phyloP scores from a whole-genome alignment of 2,888 invertebrate genomes.

The Strigamia crassipes region DNA sequence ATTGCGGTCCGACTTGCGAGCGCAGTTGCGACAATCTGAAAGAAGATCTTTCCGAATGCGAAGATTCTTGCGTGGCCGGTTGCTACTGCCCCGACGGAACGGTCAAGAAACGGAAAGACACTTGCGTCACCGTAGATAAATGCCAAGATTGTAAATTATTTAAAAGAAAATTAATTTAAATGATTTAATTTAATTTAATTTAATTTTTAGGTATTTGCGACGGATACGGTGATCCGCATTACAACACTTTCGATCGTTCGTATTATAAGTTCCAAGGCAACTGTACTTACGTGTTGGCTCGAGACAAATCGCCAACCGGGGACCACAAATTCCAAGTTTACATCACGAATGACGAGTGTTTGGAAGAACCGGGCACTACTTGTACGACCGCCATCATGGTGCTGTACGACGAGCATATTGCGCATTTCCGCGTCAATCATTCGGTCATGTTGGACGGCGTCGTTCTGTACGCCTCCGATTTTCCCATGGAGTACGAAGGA shows the following conservation, averaged over 20 bases:
- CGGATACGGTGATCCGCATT: constrained; percentile 78
- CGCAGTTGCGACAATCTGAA: constrained; percentile 71
- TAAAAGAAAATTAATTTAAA: neutral
- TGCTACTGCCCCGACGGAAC: constrained; percentile 82
- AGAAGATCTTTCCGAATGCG: constrained; percentile 55
- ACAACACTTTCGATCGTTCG: constrained; percentile 79
- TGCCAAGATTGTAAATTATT: constrained; percentile 74
- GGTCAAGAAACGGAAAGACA: constrained; percentile 66
- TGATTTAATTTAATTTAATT: neutral
- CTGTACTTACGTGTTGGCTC: constrained; percentile 80
- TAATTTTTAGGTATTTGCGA: constrained; percentile 66
- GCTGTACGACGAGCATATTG: constrained; percentile 68
- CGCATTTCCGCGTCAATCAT: constrained; percentile 57
- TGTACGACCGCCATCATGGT: constrained; percentile 74
- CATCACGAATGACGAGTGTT: constrained; percentile 73
- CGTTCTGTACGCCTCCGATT: constrained; percentile 57
- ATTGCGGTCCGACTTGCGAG: constrained; percentile 82
- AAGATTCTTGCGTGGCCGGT: constrained; percentile 71
- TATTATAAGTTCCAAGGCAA: constrained; percentile 80
- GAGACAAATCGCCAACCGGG: constrained; percentile 63
- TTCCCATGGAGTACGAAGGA: constrained; percentile 69
- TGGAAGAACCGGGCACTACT: constrained; percentile 63
- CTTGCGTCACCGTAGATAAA: constrained; percentile 71
- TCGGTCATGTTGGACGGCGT: constrained; percentile 60
- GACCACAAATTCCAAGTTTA: constrained; percentile 65